Conservation (phyloP, 23 tunicate species). For the Corella eumyota region DNA sequence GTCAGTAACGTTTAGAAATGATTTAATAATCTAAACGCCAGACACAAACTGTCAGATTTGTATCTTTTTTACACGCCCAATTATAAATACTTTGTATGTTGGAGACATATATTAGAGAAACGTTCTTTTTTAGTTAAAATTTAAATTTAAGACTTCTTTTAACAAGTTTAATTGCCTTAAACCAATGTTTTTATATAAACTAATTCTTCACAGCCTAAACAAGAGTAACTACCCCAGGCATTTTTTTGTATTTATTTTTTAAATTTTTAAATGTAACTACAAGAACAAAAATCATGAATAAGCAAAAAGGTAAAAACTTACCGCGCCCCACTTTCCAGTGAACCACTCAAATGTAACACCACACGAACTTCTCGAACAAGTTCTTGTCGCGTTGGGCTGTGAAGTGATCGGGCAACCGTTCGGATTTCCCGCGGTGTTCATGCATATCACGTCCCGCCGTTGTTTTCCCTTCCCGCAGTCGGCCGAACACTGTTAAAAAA, state of each 20-base stretch:
- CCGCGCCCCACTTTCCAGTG: slow-evolving; percentile 70
- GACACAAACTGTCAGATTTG: too few species aligned
- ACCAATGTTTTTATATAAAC: too few species aligned
- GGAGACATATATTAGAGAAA: too few species aligned
- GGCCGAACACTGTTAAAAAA: slow-evolving; percentile 45
- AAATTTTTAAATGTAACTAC: not conserved
- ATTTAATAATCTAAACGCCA: too few species aligned
- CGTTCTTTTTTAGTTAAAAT: too few species aligned
- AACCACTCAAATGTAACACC: slow-evolving; percentile 78
- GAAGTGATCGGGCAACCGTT: slow-evolving; percentile 27
- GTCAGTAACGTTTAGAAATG: too few species aligned
- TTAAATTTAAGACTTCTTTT: too few species aligned
- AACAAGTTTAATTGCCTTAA: too few species aligned
- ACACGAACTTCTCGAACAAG: slow-evolving; percentile 55
- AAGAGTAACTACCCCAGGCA: too few species aligned
- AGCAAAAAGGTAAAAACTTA: slow-evolving; percentile 16
- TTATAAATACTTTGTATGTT: too few species aligned
- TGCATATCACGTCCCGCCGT: slow-evolving; percentile 53
- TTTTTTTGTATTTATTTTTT: not conserved
- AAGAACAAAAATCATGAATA: not conserved
- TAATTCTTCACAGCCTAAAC: too few species aligned
- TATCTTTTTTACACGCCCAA: too few species aligned
- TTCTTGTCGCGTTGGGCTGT: slow-evolving; percentile 45
- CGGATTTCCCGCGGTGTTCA: slow-evolving; percentile 32
- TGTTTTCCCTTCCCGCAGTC: slow-evolving; percentile 73